Evolutionary conservation across 2,113 vertebrate species (phyloP).

Genomic region (Oryzias curvinotus): DNA sequence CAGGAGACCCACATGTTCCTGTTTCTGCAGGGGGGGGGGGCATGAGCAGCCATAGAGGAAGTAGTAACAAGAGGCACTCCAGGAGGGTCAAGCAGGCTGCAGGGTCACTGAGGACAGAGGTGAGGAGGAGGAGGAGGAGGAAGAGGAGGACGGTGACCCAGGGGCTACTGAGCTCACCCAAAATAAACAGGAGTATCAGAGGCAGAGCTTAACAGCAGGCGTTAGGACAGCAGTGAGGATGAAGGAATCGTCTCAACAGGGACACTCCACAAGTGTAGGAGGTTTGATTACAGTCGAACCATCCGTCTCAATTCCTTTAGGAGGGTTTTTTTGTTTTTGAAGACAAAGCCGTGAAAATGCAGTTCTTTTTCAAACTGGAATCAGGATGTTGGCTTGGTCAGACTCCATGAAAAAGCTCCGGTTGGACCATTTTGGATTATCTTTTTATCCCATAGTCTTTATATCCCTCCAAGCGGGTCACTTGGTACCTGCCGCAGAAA

Average conservation of each 20-base stretch:
- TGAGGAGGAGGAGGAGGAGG: slow-evolving; percentile 43
- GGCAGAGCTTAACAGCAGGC: slow-evolving; percentile 10
- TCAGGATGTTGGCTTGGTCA: no score
- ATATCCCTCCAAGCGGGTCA: no score
- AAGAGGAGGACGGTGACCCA: slow-evolving; percentile 19
- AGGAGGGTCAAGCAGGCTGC: slow-evolving; percentile 30
- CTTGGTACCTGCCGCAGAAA: no score
- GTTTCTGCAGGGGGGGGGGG: background rate
- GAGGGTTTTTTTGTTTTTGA: no score
- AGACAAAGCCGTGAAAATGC: no score
- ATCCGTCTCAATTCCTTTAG: no score
- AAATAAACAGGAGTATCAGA: slow-evolving; percentile 42
- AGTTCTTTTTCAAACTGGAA: no score
- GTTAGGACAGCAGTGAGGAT: background rate
- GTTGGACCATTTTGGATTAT: no score
- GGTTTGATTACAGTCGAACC: no score
- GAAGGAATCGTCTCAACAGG: background rate
- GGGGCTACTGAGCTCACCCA: slow-evolving; percentile 40
- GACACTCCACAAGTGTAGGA: no score
- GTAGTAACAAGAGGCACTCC: slow-evolving; percentile 16
- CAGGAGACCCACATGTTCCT: background rate
- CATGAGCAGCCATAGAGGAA: slow-evolving; percentile 9
- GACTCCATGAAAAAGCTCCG: no score
- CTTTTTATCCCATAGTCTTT: no score
- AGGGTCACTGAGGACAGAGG: slow-evolving; percentile 62